Conservation (phyloP, 2,888 invertebrate species). For the Polydrusus tereticollis region DNA sequence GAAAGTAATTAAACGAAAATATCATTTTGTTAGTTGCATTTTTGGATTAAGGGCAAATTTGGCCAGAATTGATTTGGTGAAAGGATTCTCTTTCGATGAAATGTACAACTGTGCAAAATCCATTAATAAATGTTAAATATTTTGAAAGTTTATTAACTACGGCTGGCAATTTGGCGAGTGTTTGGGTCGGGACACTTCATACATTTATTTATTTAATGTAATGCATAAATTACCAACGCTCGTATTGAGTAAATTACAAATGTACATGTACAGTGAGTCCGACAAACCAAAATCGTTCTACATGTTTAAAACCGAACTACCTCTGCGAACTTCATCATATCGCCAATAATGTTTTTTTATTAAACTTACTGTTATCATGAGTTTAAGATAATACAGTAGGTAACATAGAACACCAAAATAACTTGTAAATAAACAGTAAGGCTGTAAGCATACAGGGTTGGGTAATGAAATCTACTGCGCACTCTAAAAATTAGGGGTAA, state of each 20-base stretch:
- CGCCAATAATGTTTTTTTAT: conserved; percentile 12
- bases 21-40: neutral
- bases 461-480: too few species aligned
- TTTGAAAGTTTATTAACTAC: conserved; percentile 36
- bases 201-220: conserved; percentile 64
- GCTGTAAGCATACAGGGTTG: too few species aligned
- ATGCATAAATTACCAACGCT: conserved; percentile 62
- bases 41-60: neutral
- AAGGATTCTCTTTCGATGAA: neutral
- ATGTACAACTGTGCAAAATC: conserved; percentile 10
- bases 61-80: neutral
- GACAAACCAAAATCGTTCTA: conserved; percentile 30
- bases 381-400: too few species aligned
- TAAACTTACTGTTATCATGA: too few species aligned
- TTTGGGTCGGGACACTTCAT: conserved; percentile 55
- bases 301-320: conserved; percentile 15
- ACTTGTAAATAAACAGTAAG: too few species aligned
- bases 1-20: too few species aligned
- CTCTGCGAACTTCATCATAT: neutral
- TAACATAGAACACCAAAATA: too few species aligned
- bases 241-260: conserved; percentile 59
- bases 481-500: too few species aligned
- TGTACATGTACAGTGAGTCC: conserved; percentile 23
- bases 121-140: conserved; percentile 28
- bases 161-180: conserved; percentile 51